Conservation (phyloP, 2,797 vertebrate genomes). For the Molossus alvarezi region DNA sequence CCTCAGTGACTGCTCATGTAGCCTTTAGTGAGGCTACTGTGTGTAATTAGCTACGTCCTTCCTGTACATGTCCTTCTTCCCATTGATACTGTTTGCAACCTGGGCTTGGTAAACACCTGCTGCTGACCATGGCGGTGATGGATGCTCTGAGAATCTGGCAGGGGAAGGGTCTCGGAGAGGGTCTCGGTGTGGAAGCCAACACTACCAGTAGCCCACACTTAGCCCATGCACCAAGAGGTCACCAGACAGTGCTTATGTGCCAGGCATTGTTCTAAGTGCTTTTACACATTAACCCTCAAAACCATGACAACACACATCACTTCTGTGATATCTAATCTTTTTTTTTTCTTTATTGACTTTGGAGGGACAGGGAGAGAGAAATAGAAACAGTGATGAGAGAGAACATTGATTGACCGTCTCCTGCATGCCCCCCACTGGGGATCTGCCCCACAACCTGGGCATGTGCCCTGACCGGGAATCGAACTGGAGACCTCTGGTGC, state of each 20-base stretch:
- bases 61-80: not conserved
- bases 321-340: not conserved
- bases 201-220: not conserved
- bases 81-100: not conserved
- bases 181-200: no score
- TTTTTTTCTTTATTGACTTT: no score
- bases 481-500: no score
- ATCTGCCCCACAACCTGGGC: no score
- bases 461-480: no score
- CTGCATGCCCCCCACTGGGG: no score
- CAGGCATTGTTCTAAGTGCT: not conserved
- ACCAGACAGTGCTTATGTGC: not conserved
- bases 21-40: not conserved
- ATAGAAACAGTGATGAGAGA: no score
- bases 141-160: not conserved
- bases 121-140: not conserved
- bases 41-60: not conserved
- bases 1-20: not conserved
- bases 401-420: no score
- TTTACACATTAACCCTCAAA: not conserved
- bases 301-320: not conserved
- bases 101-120: not conserved
- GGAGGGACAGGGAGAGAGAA: no score
- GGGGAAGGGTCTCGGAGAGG: no score
- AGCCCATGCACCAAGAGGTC: no score